These are phyloP conservation scores for Bombus balteatus DNA, from an alignment of 1,140 invertebrate species.

Conservation along the genomic window DNA sequence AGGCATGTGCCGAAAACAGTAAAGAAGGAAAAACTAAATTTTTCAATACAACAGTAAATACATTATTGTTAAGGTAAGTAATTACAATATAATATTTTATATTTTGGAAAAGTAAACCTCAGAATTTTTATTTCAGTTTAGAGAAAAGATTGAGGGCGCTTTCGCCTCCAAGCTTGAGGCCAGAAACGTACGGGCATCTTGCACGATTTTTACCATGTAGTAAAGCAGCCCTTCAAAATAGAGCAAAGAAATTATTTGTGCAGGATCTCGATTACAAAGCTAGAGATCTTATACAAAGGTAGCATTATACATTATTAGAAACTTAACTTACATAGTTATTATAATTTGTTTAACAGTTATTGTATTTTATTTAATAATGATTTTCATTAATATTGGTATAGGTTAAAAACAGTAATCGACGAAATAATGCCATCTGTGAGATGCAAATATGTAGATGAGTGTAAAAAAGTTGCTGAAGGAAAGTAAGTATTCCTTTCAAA, in stretches of 20 bases:
- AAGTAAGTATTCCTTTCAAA: constrained; percentile 81
- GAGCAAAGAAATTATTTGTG: constrained; percentile 86
- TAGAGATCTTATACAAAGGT: constrained; percentile 82
- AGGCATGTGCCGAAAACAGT: constrained; percentile 83
- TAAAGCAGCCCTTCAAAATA: constrained; percentile 87
- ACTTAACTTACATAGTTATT: constrained; percentile 18
- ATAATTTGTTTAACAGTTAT: constrained; percentile 30
- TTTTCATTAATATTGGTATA: constrained; percentile 54
- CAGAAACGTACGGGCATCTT: constrained; percentile 86
- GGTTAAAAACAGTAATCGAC: constrained; percentile 84
- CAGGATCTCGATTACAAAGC: constrained; percentile 85
- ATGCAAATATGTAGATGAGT: constrained; percentile 85
- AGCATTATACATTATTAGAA: not conserved
- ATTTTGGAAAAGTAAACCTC: constrained; percentile 14
- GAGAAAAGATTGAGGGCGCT: constrained; percentile 84
- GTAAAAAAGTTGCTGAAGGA: constrained; percentile 82
- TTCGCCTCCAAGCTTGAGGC: constrained; percentile 78
- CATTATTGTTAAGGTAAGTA: constrained; percentile 84
- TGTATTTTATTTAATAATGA: constrained; percentile 40
- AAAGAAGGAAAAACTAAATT: constrained; percentile 86
- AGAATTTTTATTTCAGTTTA: constrained; percentile 82
- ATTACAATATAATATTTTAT: constrained; percentile 19
- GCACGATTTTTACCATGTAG: constrained; percentile 86
- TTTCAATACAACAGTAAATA: constrained; percentile 86
- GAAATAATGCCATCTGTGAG: constrained; percentile 84